Base-by-base conservation (phyloP, 1,140 invertebrate genomes). In the Pseudomyrmex gracilis region DNA sequence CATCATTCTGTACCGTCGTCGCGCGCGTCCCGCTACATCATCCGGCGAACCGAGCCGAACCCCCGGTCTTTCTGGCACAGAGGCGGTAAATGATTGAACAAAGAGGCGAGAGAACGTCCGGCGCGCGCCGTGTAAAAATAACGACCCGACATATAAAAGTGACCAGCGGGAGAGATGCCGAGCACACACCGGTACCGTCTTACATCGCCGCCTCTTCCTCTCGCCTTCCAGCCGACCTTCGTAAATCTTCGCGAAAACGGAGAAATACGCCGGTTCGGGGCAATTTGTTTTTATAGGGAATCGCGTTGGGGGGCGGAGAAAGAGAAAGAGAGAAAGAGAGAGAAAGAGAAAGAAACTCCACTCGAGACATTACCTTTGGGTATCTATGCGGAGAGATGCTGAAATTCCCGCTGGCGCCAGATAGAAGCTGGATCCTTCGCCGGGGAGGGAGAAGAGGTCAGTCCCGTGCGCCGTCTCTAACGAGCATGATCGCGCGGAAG, bases 211-310 rank as follows among this genome's bases (percentile, higher is more conserved):
- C 22, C 10, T 60, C 12, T 51, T 17, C 47, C 51, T 43, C 53
- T 5, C 49, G 22, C n/a, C 17, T 78, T 13, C 49, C 8, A 20
- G 58, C 17, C 22, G 8, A 68, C 68, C 73, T 86, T 84, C 84
- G 83, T 88, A 88, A 88, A 88, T 88, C 87, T 88, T 66, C 24
- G 68, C 22, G 63, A 78, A 70, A 70, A 45, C 64, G 15, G 63
- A 86, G 84, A 84, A 76, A 89, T 88, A 88, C 64, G 84, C 43
- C 70, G 77, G 80, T 20, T 77, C 61, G 53, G 74, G 60, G 78
- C 87, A 89, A 86, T 89, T 88, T 89, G 80, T 89, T 89, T 89
- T 89, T 89, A 88, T 88, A 86, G 87, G 57, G 78, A 88, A 88
- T 88, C 84, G 78, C 34, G 34, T 34, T 80, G 43, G 60, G 82